Conservation (phyloP, 2,888 invertebrate genomes). For the Meteorus cinctellus region DNA sequence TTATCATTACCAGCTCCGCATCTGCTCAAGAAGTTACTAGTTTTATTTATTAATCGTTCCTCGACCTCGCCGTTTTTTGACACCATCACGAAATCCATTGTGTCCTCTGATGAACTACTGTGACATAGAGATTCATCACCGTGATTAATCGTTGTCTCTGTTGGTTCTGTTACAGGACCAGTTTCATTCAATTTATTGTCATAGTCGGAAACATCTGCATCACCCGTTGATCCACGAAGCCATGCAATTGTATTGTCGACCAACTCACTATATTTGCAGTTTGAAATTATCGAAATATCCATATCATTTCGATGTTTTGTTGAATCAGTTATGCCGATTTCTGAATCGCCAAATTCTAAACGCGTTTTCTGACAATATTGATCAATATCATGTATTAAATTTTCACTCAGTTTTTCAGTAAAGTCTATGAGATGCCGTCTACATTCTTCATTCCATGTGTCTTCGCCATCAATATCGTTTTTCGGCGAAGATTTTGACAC, state of each 20-base stretch:
- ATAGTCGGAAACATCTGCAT: slow-evolving; percentile 50
- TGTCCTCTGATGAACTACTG: slow-evolving; percentile 57
- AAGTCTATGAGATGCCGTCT: slow-evolving; percentile 84
- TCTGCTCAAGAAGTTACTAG: slow-evolving; percentile 31
- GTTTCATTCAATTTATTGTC: slow-evolving; percentile 60
- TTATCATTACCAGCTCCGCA: slow-evolving; percentile 68
- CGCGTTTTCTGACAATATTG: slow-evolving; percentile 68
- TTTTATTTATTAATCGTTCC: slow-evolving; percentile 51
- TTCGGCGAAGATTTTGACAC: slow-evolving; percentile 19
- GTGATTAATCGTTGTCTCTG: slow-evolving; percentile 46
- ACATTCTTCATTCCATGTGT: slow-evolving; percentile 79
- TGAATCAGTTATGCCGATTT: slow-evolving; percentile 9
- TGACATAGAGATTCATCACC: slow-evolving; percentile 42
- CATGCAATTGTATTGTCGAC: slow-evolving; percentile 58
- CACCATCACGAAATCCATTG: slow-evolving; percentile 63
- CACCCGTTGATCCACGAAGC: slow-evolving; percentile 51
- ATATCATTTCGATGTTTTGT: background rate
- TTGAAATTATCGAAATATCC: slow-evolving; percentile 14
- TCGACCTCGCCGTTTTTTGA: slow-evolving; percentile 58
- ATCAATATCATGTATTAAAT: slow-evolving; percentile 85
- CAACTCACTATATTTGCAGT: slow-evolving; percentile 58
- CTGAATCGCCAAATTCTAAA: slow-evolving; percentile 60
- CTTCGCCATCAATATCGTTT: slow-evolving; percentile 50
- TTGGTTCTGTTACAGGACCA: slow-evolving; percentile 33
- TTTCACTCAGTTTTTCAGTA: slow-evolving; percentile 77